A percentile compares a stretch with the other conserved stretches of the same genome.
Evolutionary conservation across 2,113 vertebrate genomes (phyloP).

Genomic region (Eulemur macaco): DNA sequence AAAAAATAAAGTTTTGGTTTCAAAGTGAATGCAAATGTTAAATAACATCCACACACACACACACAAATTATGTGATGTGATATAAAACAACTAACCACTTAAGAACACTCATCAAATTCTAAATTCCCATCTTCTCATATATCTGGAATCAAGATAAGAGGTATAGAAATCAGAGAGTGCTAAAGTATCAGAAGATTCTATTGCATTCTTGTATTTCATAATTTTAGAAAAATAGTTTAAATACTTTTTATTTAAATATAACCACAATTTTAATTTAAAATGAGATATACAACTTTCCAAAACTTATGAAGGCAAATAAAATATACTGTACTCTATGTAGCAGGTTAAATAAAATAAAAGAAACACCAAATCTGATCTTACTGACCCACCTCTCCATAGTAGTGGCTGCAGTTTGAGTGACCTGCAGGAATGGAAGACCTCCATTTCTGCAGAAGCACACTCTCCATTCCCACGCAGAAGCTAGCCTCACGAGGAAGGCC

Average conservation of each 20-base stretch:
- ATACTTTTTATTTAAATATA: conserved; percentile 14
- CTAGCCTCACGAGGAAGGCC: fast-evolving
- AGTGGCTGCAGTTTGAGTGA: neutral
- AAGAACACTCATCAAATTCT: neutral
- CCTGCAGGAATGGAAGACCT: neutral
- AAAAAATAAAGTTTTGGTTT: neutral
- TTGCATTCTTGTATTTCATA: neutral
- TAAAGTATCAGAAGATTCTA: neutral
- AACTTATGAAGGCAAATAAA: neutral
- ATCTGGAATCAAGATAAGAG: neutral
- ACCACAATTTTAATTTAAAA: conserved; percentile 1
- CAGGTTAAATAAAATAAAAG: neutral
- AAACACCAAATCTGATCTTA: neutral
- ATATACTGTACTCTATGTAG: neutral
- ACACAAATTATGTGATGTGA: neutral
- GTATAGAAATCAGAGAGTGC: neutral
- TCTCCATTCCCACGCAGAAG: neutral
- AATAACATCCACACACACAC: neutral
- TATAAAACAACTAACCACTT: neutral
- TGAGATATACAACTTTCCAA: neutral
- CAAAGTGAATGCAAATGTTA: neutral
- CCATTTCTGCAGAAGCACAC: neutral
- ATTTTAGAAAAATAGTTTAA: neutral
- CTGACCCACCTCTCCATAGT: neutral
- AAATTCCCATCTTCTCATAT: neutral